Conservation (phyloP, 1,140 invertebrate genomes). For the Oscheius sp. region DNA sequence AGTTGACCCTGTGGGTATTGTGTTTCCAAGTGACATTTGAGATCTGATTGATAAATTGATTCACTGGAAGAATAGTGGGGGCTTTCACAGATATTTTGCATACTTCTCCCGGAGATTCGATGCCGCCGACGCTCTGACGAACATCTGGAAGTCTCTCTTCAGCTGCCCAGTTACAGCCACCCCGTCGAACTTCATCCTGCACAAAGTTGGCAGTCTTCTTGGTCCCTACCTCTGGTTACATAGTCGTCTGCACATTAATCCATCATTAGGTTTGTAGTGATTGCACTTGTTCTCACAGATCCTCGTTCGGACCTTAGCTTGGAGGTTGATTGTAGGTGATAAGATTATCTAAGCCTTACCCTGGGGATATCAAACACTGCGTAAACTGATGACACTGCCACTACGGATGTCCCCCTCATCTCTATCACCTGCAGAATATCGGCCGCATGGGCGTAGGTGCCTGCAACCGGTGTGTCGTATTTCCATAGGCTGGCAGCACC, state of each 20-base stretch:
- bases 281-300: background rate
- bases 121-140: background rate
- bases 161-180: background rate
- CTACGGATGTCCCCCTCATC: background rate
- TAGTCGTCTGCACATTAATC: background rate
- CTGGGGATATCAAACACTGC: background rate
- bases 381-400: background rate
- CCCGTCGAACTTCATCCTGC: background rate
- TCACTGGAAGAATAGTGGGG: too few relatives aligned
- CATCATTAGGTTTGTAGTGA: background rate
- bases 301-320: background rate
- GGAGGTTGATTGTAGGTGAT: too few relatives aligned
- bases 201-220: background rate
- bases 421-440: background rate
- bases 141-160: slow-evolving; percentile 4
- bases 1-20: too few relatives aligned
- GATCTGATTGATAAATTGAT: too few relatives aligned
- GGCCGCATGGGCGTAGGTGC: background rate
- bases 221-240: background rate
- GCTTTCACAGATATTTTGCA: background rate
- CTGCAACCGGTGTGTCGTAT: background rate
- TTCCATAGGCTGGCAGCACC: too few relatives aligned
- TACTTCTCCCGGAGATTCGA: background rate
- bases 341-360: too few relatives aligned
- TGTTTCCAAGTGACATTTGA: too few relatives aligned